These are phyloP conservation scores for Rhinichthys osculus DNA, from an alignment of 2,797 vertebrate species.

Conservation along the genomic window DNA sequence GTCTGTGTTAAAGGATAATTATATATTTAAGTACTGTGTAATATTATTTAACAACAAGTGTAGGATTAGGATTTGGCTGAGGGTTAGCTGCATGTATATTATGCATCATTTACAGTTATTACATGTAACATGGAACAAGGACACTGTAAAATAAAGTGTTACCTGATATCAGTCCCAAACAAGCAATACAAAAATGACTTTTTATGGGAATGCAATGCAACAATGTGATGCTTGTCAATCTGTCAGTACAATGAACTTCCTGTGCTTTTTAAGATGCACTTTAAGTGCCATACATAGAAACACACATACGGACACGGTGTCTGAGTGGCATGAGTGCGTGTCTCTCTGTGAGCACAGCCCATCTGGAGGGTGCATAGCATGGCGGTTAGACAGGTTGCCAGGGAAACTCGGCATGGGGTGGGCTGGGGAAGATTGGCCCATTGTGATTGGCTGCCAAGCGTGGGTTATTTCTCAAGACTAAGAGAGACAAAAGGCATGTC, in stretches of 20 bases:
- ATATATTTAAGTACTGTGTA: no score
- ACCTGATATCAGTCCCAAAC: background rate
- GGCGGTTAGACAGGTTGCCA: conserved; percentile 77
- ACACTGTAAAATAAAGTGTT: no score
- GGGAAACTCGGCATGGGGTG: conserved; percentile 77
- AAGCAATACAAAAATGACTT: background rate
- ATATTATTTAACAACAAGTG: no score
- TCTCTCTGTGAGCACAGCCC: conserved; percentile 69
- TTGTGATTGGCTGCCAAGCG: conserved; percentile 64
- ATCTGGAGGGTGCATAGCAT: conserved; percentile 77
- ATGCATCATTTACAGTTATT: no score
- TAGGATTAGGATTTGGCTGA: no score
- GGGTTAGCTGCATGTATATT: no score
- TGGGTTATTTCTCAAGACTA: conserved; percentile 60
- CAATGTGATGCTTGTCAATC: background rate
- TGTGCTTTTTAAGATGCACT: conserved; percentile 10
- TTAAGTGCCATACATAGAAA: conserved; percentile 20
- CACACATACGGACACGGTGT: conserved; percentile 30
- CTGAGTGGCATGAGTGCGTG: conserved; percentile 59
- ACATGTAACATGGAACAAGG: no score
- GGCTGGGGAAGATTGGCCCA: conserved; percentile 64
- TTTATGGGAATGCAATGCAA: background rate
- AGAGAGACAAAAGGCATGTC: conserved; percentile 69
- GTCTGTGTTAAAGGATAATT: no score
- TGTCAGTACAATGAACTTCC: conserved; percentile 32